Percentiles rank a stretch among this genome's conserved stretches.
These are phyloP conservation scores for Gobius niger DNA, from an alignment of 2,113 vertebrate species.

Conservation along the genomic window DNA sequence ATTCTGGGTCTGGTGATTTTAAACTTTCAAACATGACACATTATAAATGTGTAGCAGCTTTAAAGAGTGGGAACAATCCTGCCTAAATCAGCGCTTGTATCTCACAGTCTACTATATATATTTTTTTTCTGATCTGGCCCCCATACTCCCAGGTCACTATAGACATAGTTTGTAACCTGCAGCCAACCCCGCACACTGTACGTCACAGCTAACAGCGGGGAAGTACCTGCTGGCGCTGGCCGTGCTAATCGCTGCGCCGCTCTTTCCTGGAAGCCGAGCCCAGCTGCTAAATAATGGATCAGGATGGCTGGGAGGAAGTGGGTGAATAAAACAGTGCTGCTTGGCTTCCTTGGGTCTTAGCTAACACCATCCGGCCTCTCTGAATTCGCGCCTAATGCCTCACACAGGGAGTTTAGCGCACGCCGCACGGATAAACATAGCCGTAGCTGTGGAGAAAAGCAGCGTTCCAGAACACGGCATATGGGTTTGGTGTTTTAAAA, in stretches of 20 bases:
- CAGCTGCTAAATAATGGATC: constrained; percentile 10
- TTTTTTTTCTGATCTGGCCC: background rate
- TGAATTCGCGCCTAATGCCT: background rate
- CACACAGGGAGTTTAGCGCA: background rate
- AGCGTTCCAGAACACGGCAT: constrained; percentile 9
- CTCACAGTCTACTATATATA: too few relatives aligned
- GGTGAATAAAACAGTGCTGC: constrained; percentile 7
- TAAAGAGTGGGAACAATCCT: too few relatives aligned
- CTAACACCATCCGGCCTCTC: background rate
- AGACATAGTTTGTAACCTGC: background rate
- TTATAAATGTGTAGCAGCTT: too few relatives aligned
- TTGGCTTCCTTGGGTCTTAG: background rate
- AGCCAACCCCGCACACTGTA: background rate
- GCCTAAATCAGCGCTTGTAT: too few relatives aligned
- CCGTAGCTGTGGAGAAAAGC: constrained; percentile 3
- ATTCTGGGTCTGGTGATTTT: too few relatives aligned
- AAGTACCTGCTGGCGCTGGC: background rate
- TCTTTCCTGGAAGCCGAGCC: background rate
- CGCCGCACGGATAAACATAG: constrained; percentile 14
- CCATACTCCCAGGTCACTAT: background rate
- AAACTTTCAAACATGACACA: too few relatives aligned
- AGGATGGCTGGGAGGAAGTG: background rate
- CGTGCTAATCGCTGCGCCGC: background rate
- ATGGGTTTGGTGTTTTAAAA: background rate
- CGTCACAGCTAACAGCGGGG: background rate